Evolutionary conservation across 2,113 vertebrate genomes (phyloP).

Genomic region (Tringa solitaria): DNA sequence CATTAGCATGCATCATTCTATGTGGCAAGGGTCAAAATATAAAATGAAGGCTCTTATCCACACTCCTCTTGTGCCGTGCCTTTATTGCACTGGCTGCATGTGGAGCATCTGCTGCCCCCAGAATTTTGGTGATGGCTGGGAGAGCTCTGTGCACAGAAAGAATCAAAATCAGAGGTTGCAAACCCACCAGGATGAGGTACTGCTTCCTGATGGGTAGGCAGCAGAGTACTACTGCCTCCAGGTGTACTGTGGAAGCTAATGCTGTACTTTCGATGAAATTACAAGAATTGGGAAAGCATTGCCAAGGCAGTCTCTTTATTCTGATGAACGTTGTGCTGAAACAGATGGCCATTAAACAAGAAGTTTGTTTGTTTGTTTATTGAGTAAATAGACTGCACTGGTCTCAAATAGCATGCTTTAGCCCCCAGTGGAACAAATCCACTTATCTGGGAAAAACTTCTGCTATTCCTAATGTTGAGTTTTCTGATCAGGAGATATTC

Average conservation of each 20-base stretch:
- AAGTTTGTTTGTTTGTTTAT: background rate
- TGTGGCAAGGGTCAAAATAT: background rate
- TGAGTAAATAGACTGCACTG: background rate
- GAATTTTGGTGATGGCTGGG: background rate
- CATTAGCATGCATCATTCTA: background rate
- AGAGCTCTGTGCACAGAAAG: fast-evolving
- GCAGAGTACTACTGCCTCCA: background rate
- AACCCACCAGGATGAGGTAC: background rate
- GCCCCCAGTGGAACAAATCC: background rate
- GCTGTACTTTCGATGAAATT: background rate
- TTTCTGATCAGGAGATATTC: background rate
- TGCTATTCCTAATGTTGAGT: background rate
- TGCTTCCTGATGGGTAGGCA: background rate
- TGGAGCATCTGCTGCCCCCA: background rate
- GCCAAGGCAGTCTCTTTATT: background rate
- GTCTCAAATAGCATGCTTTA: background rate
- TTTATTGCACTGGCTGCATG: background rate
- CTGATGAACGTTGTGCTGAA: background rate
- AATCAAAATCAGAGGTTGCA: background rate
- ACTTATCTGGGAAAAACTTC: background rate
- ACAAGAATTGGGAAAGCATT: background rate
- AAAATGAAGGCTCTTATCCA: background rate
- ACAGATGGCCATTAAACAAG: background rate
- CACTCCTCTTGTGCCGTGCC: background rate
- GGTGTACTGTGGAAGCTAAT: background rate